Base-by-base conservation (phyloP, 2,888 invertebrate genomes). In the Dryobota labecula region DNA sequence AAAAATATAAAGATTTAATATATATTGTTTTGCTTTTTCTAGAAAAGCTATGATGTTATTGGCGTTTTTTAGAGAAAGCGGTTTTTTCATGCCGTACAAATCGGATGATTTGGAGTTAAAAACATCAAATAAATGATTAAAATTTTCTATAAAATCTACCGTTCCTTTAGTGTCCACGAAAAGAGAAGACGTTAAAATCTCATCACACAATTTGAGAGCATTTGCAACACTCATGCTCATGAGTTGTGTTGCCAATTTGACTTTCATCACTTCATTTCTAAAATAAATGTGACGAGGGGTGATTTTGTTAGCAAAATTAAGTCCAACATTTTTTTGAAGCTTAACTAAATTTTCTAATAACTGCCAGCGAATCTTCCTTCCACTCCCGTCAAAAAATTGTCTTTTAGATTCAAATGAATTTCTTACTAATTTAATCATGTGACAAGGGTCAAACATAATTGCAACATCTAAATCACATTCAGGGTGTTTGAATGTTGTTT, bases 191-290 rank as follows among this genome's bases (percentile, higher is more conserved):
- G 58, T 66, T 18, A 65, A 6, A 76, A 68, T 30, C 8, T 76
- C 66, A n/a, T 73, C 9, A n/a, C 75, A 78, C 4, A 78, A 51
- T 13, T 61, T 41, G 13, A 83, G 56, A 13, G 84, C 67, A 41
- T 73, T 75, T 18, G 82, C 80, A n/a, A 80, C 82, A 63, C 80
- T 77, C 27, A 41, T 74, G 53, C 84, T 84, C n/a, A 84, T 18
- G 2, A 76, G 3, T 65, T 82, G 79, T n/a, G 75, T 75, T n/a
- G 78, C 84, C 15, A 82, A 63, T 47, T 78, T 80, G 0, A 77
- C 76, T 58, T 80, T 80, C 78, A 84, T 84, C 5, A 82, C 67
- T 36, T 80, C 56, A 61, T 80, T 82, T 38, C 76, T 38, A 49
- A 82, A 83, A 47, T 72, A 1, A 54, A 71, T 70, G 54, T 80